Percentiles rank a stretch among this genome's conserved stretches.
These are phyloP conservation scores for Tiphia femorata DNA, from an alignment of 2,888 invertebrate species.

Conservation along the genomic window DNA sequence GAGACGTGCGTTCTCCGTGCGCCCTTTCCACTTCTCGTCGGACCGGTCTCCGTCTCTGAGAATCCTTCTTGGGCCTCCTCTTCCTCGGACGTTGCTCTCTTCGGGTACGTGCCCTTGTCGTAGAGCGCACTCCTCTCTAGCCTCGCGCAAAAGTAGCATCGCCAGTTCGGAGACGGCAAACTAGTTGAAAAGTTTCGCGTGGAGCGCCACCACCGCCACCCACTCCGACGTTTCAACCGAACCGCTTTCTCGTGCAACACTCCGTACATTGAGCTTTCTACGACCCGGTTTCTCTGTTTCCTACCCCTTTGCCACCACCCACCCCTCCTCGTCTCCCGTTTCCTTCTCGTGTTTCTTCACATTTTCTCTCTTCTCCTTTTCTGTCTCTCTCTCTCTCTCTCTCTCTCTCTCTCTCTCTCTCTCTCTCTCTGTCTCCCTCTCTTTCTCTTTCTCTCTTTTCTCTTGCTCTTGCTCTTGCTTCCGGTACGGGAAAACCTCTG, in stretches of 20 bases:
- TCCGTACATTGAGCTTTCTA: constrained; percentile 37
- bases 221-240: constrained; percentile 36
- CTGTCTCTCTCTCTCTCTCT: not conserved
- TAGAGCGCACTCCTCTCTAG: not conserved
- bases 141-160: constrained; percentile 23
- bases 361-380: not conserved
- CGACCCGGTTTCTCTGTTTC: constrained; percentile 10
- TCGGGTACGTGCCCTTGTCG: not conserved
- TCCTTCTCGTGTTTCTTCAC: not conserved
- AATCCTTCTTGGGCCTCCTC: no score
- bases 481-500: no score
- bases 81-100: no score
- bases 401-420: not conserved
- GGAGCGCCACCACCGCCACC: constrained; percentile 9
- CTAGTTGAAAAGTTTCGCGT: constrained; percentile 47
- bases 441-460: constrained; percentile 8
- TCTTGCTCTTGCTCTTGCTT: not conserved
- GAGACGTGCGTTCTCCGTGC: not conserved
- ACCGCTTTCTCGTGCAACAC: constrained; percentile 44
- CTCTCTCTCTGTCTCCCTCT: no score
- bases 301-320: no score
- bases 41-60: no score
- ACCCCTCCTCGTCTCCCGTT: not conserved
- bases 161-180: constrained; percentile 25
- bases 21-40: no score